These are phyloP conservation scores for Hydropsyche betteni DNA, from an alignment of 2,888 invertebrate genomes.

Conservation along the genomic window DNA sequence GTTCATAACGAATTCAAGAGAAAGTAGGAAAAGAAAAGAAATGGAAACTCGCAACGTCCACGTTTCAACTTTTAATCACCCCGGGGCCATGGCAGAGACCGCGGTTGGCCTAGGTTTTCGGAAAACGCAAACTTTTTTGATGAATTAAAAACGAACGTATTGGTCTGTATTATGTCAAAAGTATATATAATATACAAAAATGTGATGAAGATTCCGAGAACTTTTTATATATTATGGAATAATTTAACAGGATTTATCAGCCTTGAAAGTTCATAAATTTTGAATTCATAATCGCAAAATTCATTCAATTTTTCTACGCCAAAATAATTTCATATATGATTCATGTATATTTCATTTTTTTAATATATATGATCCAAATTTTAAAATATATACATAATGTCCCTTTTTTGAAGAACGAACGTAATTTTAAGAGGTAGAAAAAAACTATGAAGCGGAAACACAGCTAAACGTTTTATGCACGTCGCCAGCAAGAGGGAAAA, in stretches of 20 bases:
- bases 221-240: no score
- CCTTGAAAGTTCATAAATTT: no score
- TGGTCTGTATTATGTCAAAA: not conserved
- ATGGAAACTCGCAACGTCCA: not conserved
- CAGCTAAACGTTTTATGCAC: not conserved
- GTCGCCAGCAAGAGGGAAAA: not conserved
- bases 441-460: no score
- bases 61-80: conserved; percentile 8
- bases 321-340: no score
- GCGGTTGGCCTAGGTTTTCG: not conserved
- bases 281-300: no score
- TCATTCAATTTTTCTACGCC: no score
- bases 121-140: conserved; percentile 19
- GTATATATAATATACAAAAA: not conserved
- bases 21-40: conserved; percentile 7
- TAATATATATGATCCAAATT: no score
- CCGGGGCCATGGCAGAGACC: not conserved
- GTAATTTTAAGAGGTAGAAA: no score
- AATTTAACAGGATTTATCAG: no score
- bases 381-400: no score
- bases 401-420: no score
- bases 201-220: not conserved
- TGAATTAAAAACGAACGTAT: conserved; percentile 13
- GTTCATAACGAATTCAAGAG: not conserved
- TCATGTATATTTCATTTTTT: no score